These are phyloP conservation scores for Clepsis dumicolana DNA, from an alignment of 2,888 invertebrate species.

Conservation along the genomic window DNA sequence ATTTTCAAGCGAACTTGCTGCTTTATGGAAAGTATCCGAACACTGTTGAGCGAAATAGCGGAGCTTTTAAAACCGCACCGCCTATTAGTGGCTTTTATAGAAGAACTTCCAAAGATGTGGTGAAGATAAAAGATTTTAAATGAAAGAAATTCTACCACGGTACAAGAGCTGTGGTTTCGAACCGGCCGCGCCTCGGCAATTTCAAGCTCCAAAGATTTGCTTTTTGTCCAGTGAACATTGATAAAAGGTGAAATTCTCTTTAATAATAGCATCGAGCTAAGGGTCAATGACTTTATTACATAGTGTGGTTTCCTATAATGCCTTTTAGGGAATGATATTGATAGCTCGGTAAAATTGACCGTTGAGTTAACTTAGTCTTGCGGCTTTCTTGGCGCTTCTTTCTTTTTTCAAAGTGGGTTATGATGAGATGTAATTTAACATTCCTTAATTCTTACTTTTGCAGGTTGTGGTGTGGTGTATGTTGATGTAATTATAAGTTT, in stretches of 20 bases:
- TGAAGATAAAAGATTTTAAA: constrained; percentile 67
- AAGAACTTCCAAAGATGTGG: constrained; percentile 67
- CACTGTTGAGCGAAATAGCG: constrained; percentile 48
- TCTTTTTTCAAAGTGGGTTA: constrained; percentile 13
- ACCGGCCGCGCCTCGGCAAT: constrained; percentile 44
- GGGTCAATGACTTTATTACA: constrained; percentile 42
- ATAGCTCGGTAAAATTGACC: constrained; percentile 37
- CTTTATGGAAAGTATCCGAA: constrained; percentile 39
- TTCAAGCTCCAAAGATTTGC: constrained; percentile 45
- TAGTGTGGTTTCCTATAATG: constrained; percentile 40
- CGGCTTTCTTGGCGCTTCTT: neutral
- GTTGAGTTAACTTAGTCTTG: constrained; percentile 17
- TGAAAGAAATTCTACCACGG: constrained; percentile 54
- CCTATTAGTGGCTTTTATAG: constrained; percentile 75
- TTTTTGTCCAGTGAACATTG: constrained; percentile 48
- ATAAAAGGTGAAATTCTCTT: constrained; percentile 45
- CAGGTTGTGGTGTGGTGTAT: neutral
- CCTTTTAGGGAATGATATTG: constrained; percentile 42
- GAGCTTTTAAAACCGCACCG: constrained; percentile 70
- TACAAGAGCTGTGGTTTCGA: constrained; percentile 60
- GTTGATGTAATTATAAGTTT: neutral
- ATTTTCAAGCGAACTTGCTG: constrained; percentile 25
- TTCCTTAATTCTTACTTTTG: neutral
- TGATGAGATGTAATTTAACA: neutral
- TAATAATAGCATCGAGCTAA: constrained; percentile 34